phyloP scores from a whole-genome alignment of 2,113 vertebrate species.

The Salminus brasiliensis region DNA sequence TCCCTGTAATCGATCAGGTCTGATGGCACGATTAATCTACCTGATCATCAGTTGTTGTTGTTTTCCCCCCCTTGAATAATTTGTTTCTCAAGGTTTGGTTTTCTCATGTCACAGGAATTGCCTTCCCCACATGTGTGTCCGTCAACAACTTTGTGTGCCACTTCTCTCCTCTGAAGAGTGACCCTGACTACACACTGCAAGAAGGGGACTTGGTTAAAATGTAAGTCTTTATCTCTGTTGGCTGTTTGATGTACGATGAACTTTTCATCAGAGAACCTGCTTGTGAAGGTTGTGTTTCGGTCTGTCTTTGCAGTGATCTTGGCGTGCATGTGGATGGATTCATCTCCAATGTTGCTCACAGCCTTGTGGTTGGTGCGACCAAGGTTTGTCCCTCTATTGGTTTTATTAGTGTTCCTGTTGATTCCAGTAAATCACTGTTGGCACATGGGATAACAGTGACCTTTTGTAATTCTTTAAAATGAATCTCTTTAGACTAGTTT shows the following conservation, averaged over 20 bases:
- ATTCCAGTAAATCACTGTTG: too few species aligned
- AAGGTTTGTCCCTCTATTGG: conserved; percentile 71
- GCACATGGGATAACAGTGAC: too few species aligned
- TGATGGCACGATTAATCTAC: background rate
- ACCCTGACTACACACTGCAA: conserved; percentile 91
- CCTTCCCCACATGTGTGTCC: conserved; percentile 95
- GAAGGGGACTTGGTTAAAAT: conserved; percentile 95
- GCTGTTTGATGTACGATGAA: background rate
- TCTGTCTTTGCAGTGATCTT: conserved; percentile 79
- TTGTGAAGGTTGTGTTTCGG: background rate
- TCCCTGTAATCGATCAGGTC: background rate
- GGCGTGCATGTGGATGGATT: conserved; percentile 95
- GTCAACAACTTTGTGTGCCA: conserved; percentile 99
- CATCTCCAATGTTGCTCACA: conserved; percentile 94
- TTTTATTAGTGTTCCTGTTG: background rate
- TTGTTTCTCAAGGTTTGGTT: background rate
- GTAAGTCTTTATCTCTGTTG: conserved; percentile 70
- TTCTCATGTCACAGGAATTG: conserved; percentile 81
- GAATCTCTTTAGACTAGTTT: too few species aligned
- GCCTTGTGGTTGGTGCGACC: conserved; percentile 84
- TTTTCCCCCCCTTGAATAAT: background rate
- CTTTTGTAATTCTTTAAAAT: too few species aligned
- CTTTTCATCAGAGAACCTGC: background rate
- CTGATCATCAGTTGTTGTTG: too few species aligned
- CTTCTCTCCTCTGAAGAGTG: conserved; percentile 96